These are phyloP conservation scores for Megaceryle alcyon DNA, from an alignment of 2,797 vertebrate species.

Conservation along the genomic window DNA sequence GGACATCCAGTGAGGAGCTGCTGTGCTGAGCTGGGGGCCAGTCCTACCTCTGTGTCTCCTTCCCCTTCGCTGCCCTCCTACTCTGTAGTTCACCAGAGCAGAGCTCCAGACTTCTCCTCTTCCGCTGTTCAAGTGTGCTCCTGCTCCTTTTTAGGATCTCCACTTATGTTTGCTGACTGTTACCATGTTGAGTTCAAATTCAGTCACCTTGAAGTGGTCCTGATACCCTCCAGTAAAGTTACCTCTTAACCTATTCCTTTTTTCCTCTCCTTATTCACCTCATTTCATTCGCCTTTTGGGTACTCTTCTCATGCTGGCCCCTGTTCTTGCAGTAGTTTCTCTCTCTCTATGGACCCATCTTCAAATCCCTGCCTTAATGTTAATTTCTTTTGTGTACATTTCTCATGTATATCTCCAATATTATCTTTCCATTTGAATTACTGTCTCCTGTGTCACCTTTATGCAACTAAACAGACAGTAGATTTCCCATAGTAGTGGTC, in stretches of 20 bases:
- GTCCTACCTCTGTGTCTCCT: rapidly evolving
- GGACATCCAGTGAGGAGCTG: not conserved
- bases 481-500: not conserved
- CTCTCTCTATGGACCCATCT: not conserved
- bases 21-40: not conserved
- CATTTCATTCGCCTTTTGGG: not conserved
- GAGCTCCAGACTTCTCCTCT: not conserved
- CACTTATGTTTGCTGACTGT: not conserved
- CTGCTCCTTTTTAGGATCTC: not conserved
- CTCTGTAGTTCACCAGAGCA: not conserved
- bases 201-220: not conserved
- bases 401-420: not conserved
- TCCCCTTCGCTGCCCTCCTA: not conserved
- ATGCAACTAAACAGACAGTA: not conserved
- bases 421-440: not conserved
- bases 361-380: not conserved
- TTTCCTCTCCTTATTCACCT: not conserved
- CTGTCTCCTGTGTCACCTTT: not conserved
- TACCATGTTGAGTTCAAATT: not conserved
- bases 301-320: not conserved
- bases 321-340: not conserved
- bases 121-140: rapidly evolving
- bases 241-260: not conserved
- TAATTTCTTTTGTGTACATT: not conserved
- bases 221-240: not conserved